Base-by-base conservation (phyloP, 2,113 vertebrate species). In the Mesitornis unicolor region DNA sequence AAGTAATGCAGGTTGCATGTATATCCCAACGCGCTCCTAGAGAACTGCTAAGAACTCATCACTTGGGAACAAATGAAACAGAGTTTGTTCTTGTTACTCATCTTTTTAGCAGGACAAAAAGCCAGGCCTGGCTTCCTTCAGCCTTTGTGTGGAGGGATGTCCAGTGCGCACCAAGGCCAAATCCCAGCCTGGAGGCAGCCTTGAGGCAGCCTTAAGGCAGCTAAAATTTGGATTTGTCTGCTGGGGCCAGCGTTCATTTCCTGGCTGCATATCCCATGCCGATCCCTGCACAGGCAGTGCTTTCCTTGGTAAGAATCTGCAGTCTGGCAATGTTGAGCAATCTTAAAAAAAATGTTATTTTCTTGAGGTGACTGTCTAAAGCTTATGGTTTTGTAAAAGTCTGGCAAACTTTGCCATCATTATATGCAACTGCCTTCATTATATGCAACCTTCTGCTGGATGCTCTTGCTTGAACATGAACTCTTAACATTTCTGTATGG, bases 181-280 rank as follows among this genome's bases (percentile, higher is more conserved):
- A 16, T 1, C 47, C n/a, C n/a, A n/a, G n/a, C n/a, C n/a, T n/a
- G n/a, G n/a, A n/a, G n/a, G n/a, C n/a, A n/a, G n/a, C n/a, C n/a
- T n/a, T n/a, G n/a, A n/a, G n/a, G n/a, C n/a, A n/a, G n/a, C n/a
- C n/a, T n/a, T n/a, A n/a, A n/a, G n/a, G n/a, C n/a, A n/a, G n/a
- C n/a, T n/a, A n/a, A n/a, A n/a, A n/a, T n/a, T n/a, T n/a, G n/a
- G n/a, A n/a, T n/a, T n/a, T n/a, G n/a, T n/a, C n/a, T n/a, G n/a
- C n/a, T n/a, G n/a, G n/a, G n/a, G 43, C 43, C 18, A 21, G 11
- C 0, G 0, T 7, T 57, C 1, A 1, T 22, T 64, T 67, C 29
- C 47, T n/a, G 35, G 7, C 11, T 40, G 67, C 63, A 38, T 38
- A 20, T 31, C 64, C 48, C 16, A 2, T 33, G 68, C 48, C 42